Evolutionary conservation across 2,797 vertebrate species (phyloP), one percentile per base, ranked within the genome.

Genomic region (Liparis tanakae): DNA sequence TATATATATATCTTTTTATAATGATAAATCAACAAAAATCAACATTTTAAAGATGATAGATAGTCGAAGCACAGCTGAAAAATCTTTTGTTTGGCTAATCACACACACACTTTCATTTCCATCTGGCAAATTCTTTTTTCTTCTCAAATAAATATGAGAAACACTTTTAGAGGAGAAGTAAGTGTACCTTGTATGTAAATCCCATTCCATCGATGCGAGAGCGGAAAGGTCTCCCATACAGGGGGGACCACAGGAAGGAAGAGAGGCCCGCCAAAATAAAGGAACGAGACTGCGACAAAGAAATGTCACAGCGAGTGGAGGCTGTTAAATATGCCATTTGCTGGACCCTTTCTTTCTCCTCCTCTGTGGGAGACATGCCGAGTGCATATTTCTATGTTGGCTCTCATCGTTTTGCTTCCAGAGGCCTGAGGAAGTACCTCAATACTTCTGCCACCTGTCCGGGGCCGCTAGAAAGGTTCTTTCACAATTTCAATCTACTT

Each of bases 251-350:
- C 67, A 57, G 66, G 66, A 66, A 79, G 54, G 50, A 58, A 34
- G 68, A 70, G 30, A 54, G 55, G 67, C 30, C n/a, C 30, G 22
- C 17, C 57, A 25, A 63, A 66, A 65, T 30, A 43, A 56, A 33
- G 2, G 17, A 25, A 53, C 12, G 10, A 22, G 36, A 34, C 50
- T 36, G 58, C 36, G 67, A 76, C 71, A 70, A 72, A 79, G 87
- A 82, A 85, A 82, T 85, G 82, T 88, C 86, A 85, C 67, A 0
- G 69, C 3, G 53, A 85, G 84, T 77, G 76, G 77, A 66, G 58
- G 79, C 75, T 82, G 80, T 80, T 88, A 89, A 85, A 85, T 83
- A 80, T 72, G 77, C 78, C 78, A 79, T 87, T 84, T 89, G 66
- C 70, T 64, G 4, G 44, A 18, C 14, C 69, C n/a, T 76, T 84